A percentile compares a stretch with the other conserved stretches of the same genome.
Evolutionary conservation across 2,113 vertebrate genomes (phyloP).

Genomic region (Laticauda laticaudata): DNA sequence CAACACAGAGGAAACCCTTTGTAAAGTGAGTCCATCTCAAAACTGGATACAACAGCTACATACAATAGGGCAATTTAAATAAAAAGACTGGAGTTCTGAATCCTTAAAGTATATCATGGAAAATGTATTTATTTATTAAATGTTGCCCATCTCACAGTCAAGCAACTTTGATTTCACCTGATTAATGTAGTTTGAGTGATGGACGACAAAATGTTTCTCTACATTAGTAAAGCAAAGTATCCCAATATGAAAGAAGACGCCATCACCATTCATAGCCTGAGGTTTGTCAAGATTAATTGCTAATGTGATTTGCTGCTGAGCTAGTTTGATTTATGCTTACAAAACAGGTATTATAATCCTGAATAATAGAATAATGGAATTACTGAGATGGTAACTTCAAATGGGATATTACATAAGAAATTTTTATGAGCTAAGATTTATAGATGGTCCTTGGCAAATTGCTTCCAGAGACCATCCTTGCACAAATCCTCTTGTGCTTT

Average conservation of each 20-base stretch:
- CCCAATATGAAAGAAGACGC: neutral
- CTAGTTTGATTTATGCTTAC: neutral
- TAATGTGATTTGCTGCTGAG: conserved; percentile 12
- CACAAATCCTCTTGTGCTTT: neutral
- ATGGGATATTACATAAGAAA: neutral
- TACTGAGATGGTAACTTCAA: neutral
- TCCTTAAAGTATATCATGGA: neutral
- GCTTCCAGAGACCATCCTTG: neutral
- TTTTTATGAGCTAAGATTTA: neutral
- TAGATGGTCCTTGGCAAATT: neutral
- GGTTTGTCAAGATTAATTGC: neutral
- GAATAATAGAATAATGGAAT: neutral
- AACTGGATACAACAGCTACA: neutral
- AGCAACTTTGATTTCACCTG: neutral
- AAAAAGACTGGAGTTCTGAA: neutral
- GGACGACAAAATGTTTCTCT: neutral
- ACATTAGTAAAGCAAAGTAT: neutral
- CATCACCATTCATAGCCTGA: neutral
- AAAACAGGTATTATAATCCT: neutral
- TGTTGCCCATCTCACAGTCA: neutral
- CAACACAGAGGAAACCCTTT: neutral
- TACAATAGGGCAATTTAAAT: neutral
- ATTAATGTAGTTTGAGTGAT: neutral
- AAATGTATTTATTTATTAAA: neutral
- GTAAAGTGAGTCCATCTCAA: neutral